These are phyloP conservation scores for Sterrhoptilus dennistouni DNA, from an alignment of 2,113 vertebrate genomes.

Conservation along the genomic window DNA sequence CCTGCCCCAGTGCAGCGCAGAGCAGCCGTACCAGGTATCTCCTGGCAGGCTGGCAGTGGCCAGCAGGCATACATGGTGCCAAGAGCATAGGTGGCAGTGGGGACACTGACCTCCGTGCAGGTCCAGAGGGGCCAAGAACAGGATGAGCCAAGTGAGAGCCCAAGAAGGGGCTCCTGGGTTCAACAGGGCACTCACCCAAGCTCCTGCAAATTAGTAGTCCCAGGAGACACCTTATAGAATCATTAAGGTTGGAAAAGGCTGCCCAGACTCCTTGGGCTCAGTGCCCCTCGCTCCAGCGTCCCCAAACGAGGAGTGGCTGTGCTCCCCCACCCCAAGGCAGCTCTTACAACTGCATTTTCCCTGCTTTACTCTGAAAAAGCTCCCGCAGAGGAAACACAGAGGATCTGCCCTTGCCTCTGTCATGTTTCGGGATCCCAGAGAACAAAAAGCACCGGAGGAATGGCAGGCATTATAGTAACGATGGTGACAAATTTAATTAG, in stretches of 20 bases:
- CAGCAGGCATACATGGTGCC: fast-evolving
- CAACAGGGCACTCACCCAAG: not conserved
- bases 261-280: not conserved
- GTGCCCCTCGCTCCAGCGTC: not conserved
- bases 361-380: not conserved
- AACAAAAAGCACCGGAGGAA: conserved; percentile 60
- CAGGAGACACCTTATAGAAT: not conserved
- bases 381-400: not conserved
- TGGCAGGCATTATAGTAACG: conserved; percentile 65
- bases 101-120: fast-evolving
- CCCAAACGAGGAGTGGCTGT: not conserved
- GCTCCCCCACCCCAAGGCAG: not conserved
- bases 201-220: not conserved
- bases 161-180: not conserved
- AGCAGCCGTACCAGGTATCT: not conserved
- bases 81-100: not conserved
- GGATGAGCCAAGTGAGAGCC: not conserved
- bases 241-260: not conserved
- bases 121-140: fast-evolving
- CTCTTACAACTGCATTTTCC: not conserved
- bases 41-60: not conserved
- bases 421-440: conserved; percentile 40
- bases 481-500: conserved; percentile 70
- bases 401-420: conserved; percentile 7
- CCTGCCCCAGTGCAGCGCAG: not conserved